Evolutionary conservation across 2,113 vertebrate species (phyloP).

Genomic region (Lagopus muta): DNA sequence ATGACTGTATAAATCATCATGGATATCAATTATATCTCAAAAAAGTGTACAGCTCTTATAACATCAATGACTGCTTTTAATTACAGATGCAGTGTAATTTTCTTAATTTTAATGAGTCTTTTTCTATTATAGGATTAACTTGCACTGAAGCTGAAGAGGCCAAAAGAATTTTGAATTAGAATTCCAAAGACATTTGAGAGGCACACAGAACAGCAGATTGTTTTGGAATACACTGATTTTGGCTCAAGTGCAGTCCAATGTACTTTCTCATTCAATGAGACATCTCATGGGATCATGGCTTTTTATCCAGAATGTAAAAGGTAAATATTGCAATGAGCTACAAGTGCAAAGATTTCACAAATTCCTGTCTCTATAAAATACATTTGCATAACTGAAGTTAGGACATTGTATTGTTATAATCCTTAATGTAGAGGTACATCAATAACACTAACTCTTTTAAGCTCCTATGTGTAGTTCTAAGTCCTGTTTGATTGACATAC

Average conservation of each 20-base stretch:
- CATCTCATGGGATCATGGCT: not conserved
- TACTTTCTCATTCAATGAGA: not conserved
- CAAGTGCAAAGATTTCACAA: not conserved
- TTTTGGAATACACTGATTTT: not conserved
- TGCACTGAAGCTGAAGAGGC: not conserved
- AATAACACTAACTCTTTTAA: not conserved
- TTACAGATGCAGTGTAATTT: constrained; percentile 26
- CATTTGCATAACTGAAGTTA: not conserved
- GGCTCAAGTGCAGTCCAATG: not conserved
- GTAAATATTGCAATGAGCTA: not conserved
- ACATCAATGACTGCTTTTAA: constrained; percentile 2
- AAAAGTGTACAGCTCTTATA: not conserved
- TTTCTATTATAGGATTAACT: not conserved
- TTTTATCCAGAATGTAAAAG: not conserved
- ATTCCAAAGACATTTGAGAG: not conserved
- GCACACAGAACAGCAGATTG: not conserved
- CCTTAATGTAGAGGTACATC: not conserved
- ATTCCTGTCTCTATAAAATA: not conserved
- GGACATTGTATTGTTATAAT: not conserved
- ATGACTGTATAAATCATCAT: constrained; percentile 1
- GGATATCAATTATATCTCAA: constrained; percentile 5
- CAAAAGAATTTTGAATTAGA: not conserved
- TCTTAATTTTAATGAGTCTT: constrained; percentile 27
- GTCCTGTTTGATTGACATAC: not conserved
- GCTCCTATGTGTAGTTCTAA: not conserved